Percentiles rank a stretch among this genome's conserved stretches.
phyloP scores from a whole-genome alignment of 2,113 vertebrate species.

The Aphyosemion australe region DNA sequence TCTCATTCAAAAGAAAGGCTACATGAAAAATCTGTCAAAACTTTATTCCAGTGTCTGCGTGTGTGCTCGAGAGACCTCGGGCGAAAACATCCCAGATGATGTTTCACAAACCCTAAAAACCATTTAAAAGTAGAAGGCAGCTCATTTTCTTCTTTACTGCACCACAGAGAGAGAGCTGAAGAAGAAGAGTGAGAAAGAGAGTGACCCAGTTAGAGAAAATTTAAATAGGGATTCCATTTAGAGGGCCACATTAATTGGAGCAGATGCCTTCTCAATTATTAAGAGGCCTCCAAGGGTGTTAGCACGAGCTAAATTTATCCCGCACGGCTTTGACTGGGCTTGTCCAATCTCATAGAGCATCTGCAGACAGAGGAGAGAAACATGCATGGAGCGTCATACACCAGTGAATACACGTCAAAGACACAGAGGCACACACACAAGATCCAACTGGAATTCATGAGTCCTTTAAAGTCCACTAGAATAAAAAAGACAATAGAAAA shows the following conservation, averaged over 20 bases:
- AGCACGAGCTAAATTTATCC: conserved; percentile 80
- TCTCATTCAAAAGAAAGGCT: conserved; percentile 39
- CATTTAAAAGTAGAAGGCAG: conserved; percentile 75
- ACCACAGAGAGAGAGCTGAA: conserved; percentile 56
- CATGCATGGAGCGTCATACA: conserved; percentile 45
- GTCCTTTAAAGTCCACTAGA: background rate
- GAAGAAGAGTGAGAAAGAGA: conserved; percentile 62
- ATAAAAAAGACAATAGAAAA: background rate
- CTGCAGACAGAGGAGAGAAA: conserved; percentile 67
- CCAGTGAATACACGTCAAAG: conserved; percentile 28
- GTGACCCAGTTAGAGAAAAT: conserved; percentile 84
- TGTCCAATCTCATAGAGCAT: conserved; percentile 72
- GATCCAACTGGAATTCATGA: conserved; percentile 1
- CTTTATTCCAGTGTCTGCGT: conserved; percentile 36
- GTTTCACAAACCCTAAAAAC: conserved; percentile 75
- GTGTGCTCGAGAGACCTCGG: conserved; percentile 52
- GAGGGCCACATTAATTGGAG: conserved; percentile 86
- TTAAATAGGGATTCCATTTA: conserved; percentile 85
- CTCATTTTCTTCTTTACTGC: conserved; percentile 72
- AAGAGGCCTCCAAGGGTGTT: conserved; percentile 80
- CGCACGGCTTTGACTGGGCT: conserved; percentile 69
- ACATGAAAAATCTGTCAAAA: conserved; percentile 58
- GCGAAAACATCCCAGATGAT: conserved; percentile 72
- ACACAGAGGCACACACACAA: conserved; percentile 5
- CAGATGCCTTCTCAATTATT: conserved; percentile 88